A percentile compares a stretch with the other conserved stretches of the same genome.
Evolutionary conservation across 2,797 vertebrate species (phyloP).

Genomic region (Gambelia wislizenii): DNA sequence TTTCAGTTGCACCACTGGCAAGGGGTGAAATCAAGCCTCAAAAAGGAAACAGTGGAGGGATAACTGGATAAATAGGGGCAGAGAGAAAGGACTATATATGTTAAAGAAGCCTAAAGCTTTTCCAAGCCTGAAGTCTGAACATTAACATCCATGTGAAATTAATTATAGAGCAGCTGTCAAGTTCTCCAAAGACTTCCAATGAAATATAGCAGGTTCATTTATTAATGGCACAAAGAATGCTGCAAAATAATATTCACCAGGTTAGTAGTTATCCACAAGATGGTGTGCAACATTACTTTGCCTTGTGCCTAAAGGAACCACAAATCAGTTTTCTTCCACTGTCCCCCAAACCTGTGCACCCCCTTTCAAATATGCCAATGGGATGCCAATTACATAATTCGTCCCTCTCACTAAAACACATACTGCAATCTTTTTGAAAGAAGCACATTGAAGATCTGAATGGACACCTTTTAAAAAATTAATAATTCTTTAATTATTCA

Average conservation of each 20-base stretch:
- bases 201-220: conserved; percentile 69
- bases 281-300: conserved; percentile 63
- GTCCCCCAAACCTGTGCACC: neutral
- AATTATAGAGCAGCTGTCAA: conserved; percentile 66
- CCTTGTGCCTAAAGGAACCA: conserved; percentile 46
- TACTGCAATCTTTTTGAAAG: too few species aligned
- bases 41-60: too few species aligned
- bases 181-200: conserved; percentile 58
- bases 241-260: conserved; percentile 49
- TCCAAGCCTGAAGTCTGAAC: conserved; percentile 68
- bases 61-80: too few species aligned
- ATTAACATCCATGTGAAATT: conserved; percentile 69
- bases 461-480: too few species aligned
- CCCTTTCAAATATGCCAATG: too few species aligned
- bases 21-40: too few species aligned
- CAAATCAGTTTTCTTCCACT: neutral
- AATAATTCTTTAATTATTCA: too few species aligned
- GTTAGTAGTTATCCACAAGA: conserved; percentile 46
- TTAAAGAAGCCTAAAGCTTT: conserved; percentile 63
- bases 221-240: conserved; percentile 68
- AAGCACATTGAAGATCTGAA: too few species aligned
- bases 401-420: too few species aligned
- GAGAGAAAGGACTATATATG: conserved; percentile 38
- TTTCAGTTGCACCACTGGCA: too few species aligned
- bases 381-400: too few species aligned